Evolutionary conservation across 2,888 invertebrate species (phyloP), one percentile per base, ranked within the genome.

Genomic region (Slavum lentiscoides): DNA sequence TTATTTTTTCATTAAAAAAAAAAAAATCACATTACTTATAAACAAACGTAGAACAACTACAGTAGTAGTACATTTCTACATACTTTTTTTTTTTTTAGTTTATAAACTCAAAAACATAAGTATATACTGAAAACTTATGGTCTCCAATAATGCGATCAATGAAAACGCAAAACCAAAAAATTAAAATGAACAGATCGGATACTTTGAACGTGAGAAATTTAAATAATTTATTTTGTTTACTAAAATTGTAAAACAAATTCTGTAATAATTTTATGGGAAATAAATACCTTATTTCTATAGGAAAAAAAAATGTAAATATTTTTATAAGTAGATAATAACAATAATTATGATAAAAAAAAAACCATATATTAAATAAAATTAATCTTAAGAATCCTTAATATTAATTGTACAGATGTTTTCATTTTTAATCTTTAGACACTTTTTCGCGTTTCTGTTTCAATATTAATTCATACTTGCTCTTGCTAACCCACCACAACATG

Each of bases 401-500:
- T 59, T 61, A 76, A 61, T 77, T 75, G 21, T 61, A 81, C 64
- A 74, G 19, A 55, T 64, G 30, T 55, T 53, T 64, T 62, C 55
- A 0, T 49, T 55, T 30, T 82, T 30, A 82, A 68, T 82, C 82
- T 82, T 82, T 82, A 53, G 69, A 68, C 37, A 68, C 74, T 81
- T 82, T 83, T 73, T 83, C 83, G 53, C 81, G 81, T 81, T 83
- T 83, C 67, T 82, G 83, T 69, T 82, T 83, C 30, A 82, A 73
- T 62, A 83, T 81, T 21, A 75, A 72, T 82, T 83, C 83, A 85
- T 98, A 98, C 89, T 96, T 97, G 87, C 92, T 92, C 88, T 97
- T 97, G 85, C 97, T 97, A 43, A 94, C 92, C 88, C 91, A 96
- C 97, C 98, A 98, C 83, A 98, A 89, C 58, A 93, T 91, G 87